A percentile compares a stretch with the other conserved stretches of the same genome.
Evolutionary conservation across 2,888 invertebrate species (phyloP).

Genomic region (Eudemis profundana): DNA sequence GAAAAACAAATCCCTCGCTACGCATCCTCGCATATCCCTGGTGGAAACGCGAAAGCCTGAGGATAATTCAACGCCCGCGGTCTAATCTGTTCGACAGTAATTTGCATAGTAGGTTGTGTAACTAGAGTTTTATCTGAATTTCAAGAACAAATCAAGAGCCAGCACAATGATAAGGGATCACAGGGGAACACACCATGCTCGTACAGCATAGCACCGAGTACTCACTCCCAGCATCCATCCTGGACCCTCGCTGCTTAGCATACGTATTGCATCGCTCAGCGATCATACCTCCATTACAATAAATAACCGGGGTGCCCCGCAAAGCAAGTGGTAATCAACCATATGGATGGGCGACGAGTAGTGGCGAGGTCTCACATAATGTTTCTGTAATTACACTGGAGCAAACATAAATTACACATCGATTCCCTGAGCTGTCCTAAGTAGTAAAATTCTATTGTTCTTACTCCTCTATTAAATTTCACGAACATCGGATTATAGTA

Average conservation of each 20-base stretch:
- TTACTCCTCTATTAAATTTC: no score
- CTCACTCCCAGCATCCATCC: constrained; percentile 62
- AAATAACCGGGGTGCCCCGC: constrained; percentile 19
- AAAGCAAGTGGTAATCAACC: not conserved
- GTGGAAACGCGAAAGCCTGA: no score
- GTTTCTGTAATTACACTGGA: no score
- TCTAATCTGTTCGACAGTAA: not conserved
- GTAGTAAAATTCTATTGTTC: no score
- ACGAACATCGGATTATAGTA: no score
- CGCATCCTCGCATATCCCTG: no score
- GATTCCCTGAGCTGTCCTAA: no score
- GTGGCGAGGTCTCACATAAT: not conserved
- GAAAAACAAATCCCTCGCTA: no score
- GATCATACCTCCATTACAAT: constrained; percentile 14
- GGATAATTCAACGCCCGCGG: no score
- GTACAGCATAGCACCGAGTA: constrained; percentile 52
- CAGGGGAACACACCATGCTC: constrained; percentile 14
- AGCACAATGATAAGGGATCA: not conserved
- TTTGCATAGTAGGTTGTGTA: not conserved
- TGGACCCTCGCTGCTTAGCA: constrained; percentile 67
- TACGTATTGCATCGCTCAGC: constrained; percentile 70
- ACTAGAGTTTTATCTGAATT: not conserved
- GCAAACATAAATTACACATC: no score
- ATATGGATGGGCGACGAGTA: not conserved
- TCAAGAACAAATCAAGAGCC: not conserved